Conservation (phyloP, 2,113 vertebrate genomes). For the Neomonachus schauinslandi region DNA sequence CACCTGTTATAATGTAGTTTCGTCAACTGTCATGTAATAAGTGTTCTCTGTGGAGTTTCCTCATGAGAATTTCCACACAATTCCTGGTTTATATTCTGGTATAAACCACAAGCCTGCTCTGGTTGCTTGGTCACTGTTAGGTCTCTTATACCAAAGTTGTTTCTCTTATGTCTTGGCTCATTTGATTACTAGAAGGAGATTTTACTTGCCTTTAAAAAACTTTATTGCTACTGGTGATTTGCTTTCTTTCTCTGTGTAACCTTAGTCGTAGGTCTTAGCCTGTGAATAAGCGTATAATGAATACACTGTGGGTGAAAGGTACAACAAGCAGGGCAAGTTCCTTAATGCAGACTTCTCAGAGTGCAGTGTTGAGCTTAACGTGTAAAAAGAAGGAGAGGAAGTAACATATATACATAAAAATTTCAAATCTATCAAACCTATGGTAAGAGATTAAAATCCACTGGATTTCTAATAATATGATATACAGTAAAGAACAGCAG, state of each 20-base stretch:
- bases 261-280: neutral
- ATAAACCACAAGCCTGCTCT: neutral
- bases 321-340: neutral
- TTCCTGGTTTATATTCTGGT: slow-evolving; percentile 1
- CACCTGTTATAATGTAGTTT: slow-evolving; percentile 35
- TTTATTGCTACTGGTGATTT: slow-evolving; percentile 14
- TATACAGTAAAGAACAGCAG: neutral
- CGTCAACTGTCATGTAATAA: neutral
- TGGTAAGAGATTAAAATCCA: slow-evolving; percentile 28
- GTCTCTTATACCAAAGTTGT: slow-evolving; percentile 10
- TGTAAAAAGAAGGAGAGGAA: neutral
- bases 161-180: neutral
- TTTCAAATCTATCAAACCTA: slow-evolving; percentile 18
- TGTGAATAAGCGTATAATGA: neutral
- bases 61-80: neutral
- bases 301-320: neutral
- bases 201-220: slow-evolving; percentile 36
- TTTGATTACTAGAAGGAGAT: slow-evolving; percentile 41
- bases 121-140: neutral
- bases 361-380: neutral
- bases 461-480: slow-evolving; percentile 39
- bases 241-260: neutral
- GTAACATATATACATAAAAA: neutral
- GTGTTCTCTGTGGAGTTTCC: neutral
- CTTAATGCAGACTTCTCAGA: neutral